Conservation (phyloP, 2,888 invertebrate genomes). For the Lapara coniferarum region DNA sequence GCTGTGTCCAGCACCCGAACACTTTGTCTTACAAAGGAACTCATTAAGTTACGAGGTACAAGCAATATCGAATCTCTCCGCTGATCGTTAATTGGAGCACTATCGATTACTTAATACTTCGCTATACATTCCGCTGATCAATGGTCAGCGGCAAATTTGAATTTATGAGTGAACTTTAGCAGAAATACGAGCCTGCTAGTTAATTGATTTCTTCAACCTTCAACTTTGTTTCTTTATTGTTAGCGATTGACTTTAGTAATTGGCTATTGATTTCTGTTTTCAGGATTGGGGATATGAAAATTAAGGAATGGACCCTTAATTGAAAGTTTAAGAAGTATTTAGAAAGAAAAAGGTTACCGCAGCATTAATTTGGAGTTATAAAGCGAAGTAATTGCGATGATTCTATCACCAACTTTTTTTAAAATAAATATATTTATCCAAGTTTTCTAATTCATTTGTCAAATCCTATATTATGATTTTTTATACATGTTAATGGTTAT, state of each 20-base stretch:
- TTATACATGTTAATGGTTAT: too few relatives aligned
- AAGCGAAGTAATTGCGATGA: background rate
- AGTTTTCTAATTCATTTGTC: too few relatives aligned
- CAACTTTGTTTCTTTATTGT: background rate
- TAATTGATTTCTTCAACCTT: conserved; percentile 13
- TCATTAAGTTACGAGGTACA: conserved; percentile 70
- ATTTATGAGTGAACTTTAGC: conserved; percentile 24
- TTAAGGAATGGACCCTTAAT: background rate
- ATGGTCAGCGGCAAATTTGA: conserved; percentile 25
- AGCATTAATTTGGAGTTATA: background rate
- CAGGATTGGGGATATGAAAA: background rate
- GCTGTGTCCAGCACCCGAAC: conserved; percentile 62
- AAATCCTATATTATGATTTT: too few relatives aligned
- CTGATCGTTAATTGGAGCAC: conserved; percentile 66
- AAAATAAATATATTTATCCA: too few relatives aligned
- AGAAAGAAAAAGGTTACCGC: background rate
- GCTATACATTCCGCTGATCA: conserved; percentile 42
- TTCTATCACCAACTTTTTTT: background rate
- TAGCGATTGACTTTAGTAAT: background rate
- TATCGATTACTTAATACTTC: conserved; percentile 63
- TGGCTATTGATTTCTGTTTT: too few relatives aligned
- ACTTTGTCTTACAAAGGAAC: conserved; percentile 74
- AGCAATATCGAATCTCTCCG: conserved; percentile 64
- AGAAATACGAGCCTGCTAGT: conserved; percentile 18
- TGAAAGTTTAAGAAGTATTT: background rate